Evolutionary conservation across 2,797 vertebrate genomes (phyloP).

Genomic region (Trematocara caparti): DNA sequence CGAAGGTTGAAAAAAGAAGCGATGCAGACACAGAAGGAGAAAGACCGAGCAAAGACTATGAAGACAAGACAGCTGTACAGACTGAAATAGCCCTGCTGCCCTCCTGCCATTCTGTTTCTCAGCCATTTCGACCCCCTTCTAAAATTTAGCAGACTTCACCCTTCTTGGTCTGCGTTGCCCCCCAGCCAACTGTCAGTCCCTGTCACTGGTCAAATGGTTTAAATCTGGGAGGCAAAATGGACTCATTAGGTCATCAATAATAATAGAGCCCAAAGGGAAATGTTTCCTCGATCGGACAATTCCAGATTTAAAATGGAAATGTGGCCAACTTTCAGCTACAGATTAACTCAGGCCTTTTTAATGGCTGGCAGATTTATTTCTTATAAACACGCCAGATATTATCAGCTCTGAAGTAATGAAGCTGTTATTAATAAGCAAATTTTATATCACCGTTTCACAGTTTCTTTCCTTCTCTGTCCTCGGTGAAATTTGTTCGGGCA

Average conservation of each 20-base stretch:
- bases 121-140: conserved; percentile 37
- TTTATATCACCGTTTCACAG: neutral
- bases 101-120: conserved; percentile 53
- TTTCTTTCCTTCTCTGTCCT: neutral
- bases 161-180: neutral
- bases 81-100: conserved; percentile 66
- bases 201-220: neutral
- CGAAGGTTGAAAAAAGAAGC: conserved; percentile 45
- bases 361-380: neutral
- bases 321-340: neutral
- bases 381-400: neutral
- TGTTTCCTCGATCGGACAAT: neutral
- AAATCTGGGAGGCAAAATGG: neutral
- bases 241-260: neutral
- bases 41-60: conserved; percentile 52
- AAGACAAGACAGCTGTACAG: conserved; percentile 72
- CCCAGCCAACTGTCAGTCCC: neutral
- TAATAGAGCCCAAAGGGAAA: neutral
- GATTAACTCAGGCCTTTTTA: neutral
- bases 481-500: neutral
- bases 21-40: conserved; percentile 41
- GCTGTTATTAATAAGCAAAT: neutral
- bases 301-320: neutral
- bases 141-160: conserved; percentile 28
- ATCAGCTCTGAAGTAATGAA: neutral